Evolutionary conservation across 1,140 invertebrate species (phyloP).

Genomic region (Drosophila lowei): DNA sequence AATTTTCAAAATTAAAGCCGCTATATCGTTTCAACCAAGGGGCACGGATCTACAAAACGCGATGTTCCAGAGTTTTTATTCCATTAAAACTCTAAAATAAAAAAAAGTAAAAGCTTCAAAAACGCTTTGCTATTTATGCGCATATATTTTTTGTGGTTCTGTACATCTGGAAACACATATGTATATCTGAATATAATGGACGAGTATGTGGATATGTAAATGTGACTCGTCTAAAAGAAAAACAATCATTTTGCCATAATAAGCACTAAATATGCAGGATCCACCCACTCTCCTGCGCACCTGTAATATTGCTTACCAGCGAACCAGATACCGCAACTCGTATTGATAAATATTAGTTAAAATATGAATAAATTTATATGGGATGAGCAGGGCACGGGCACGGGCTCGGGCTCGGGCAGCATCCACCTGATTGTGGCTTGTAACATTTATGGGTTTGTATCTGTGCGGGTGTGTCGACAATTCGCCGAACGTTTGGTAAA

Average conservation of each 20-base stretch:
- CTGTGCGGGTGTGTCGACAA: conserved; percentile 42
- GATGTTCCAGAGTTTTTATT: no score
- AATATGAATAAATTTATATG: conserved; percentile 75
- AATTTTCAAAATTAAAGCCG: no score
- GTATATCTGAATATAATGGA: background rate
- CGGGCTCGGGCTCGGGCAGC: conserved; percentile 7
- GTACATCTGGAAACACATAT: background rate
- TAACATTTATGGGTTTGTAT: conserved; percentile 10
- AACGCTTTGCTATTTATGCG: conserved; percentile 26
- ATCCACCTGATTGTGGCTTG: conserved; percentile 32
- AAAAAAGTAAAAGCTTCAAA: conserved; percentile 19
- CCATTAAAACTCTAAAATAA: no score
- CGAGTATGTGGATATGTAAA: conserved; percentile 39
- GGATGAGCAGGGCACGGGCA: background rate
- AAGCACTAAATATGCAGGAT: conserved; percentile 80
- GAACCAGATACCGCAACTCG: conserved; percentile 27
- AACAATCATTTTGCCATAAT: conserved; percentile 75
- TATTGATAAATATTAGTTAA: conserved; percentile 81
- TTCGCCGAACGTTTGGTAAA: conserved; percentile 70
- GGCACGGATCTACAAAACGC: no score
- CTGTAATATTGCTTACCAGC: conserved; percentile 11
- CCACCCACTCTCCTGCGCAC: conserved; percentile 36
- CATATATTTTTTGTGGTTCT: conserved; percentile 29
- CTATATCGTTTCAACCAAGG: no score
- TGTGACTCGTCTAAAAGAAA: conserved; percentile 44